These are phyloP conservation scores for Acromyrmex echinatior DNA, from an alignment of 1,140 invertebrate genomes.

Conservation along the genomic window DNA sequence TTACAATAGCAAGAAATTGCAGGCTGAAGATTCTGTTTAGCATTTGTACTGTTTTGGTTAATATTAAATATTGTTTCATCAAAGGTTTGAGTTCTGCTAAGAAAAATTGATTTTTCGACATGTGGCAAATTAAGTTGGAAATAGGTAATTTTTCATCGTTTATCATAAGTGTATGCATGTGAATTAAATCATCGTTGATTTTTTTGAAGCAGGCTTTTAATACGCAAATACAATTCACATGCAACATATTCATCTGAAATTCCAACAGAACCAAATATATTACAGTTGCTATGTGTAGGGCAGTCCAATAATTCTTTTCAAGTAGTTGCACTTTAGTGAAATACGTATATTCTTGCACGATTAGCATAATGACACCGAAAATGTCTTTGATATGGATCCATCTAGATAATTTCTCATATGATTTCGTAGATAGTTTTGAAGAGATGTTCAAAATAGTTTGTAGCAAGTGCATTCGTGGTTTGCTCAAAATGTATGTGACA, in stretches of 20 bases:
- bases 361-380: background rate
- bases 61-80: conserved; percentile 76
- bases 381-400: background rate
- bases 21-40: conserved; percentile 78
- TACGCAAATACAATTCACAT: background rate
- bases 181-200: background rate
- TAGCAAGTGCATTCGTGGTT: background rate
- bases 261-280: background rate
- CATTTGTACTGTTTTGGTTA: conserved; percentile 75
- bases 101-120: conserved; percentile 75
- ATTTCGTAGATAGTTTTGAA: background rate
- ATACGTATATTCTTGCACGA: background rate
- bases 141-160: conserved; percentile 59
- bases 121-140: conserved; percentile 69
- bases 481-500: background rate
- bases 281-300: accelerated
- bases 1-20: conserved; percentile 71
- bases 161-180: background rate
- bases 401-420: background rate
- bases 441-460: background rate
- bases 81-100: conserved; percentile 73
- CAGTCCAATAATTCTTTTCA: background rate
- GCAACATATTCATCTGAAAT: background rate
- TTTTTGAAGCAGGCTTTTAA: background rate
- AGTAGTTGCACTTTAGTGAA: background rate